Evolutionary conservation across 2,797 vertebrate genomes (phyloP), one percentile per base, ranked within the genome.

Genomic region (Aythya fuligula): DNA sequence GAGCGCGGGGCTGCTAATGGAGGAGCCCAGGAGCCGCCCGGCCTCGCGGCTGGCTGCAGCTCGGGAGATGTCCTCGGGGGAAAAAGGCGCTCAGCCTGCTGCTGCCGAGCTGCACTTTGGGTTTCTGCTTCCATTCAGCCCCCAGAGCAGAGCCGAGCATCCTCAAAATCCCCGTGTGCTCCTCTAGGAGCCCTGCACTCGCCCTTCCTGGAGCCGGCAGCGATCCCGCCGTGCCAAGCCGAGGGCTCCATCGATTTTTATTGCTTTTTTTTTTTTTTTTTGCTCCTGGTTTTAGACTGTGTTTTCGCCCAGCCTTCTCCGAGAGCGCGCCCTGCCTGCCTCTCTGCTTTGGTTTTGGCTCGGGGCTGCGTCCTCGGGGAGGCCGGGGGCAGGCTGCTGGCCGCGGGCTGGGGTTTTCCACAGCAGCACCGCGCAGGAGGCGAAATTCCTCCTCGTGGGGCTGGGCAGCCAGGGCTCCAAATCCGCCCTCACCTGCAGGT

Each of bases 1-100:
- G 69, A 88, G 92, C 91, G 8, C 2, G 12, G 43, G 25, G 1
- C 18, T 30, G 87, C 93, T 96, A 95, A 96, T 96, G 96, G 95
- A 94, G 83, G 83, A 95, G 74, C 87, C 91, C 94, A 4, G 84
- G 81, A 93, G 83, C 0, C 54, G 72, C 62, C 56, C 75, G 91
- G 77, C 61, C 93, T 94, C 36, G 93, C 2, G 88, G 85, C 89
- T 53, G 81, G 36, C 80, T 73, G 94, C 92, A 91, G 93, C 95
- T 83, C 76, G 89, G 95, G 70, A 64, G 90, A 72, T 51, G 67
- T 88, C 88, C 95, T 54, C 90, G 2, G 85, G 91, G 91, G 87
- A 94, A 64, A 82, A 90, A 89, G 2, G 56, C 0, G 27, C 89
- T 96, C 39, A 28, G 79, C 27, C 24, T 32, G 61, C 67, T 24